These are phyloP conservation scores for Drosophila kurseongensis DNA, from an alignment of 1,140 invertebrate genomes.

Conservation along the genomic window DNA sequence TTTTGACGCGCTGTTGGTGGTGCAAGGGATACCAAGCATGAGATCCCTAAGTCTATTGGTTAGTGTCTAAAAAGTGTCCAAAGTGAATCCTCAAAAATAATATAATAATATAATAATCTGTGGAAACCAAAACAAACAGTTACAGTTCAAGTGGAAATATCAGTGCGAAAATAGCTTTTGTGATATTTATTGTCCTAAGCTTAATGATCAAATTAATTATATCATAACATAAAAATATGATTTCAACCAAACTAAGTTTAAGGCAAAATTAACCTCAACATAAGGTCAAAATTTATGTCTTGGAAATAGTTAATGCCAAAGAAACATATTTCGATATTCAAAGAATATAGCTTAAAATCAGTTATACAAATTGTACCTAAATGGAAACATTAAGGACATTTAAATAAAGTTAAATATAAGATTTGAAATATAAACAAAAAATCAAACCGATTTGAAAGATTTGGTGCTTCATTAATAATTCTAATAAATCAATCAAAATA, in stretches of 20 bases:
- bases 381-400: no score
- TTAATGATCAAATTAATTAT: not conserved
- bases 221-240: not conserved
- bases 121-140: conserved; percentile 15
- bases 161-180: not conserved
- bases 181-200: not conserved
- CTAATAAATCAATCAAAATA: no score
- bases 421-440: no score
- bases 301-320: no score
- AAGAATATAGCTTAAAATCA: no score
- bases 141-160: conserved; percentile 2
- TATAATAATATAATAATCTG: not conserved
- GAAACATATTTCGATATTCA: not conserved
- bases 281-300: conserved; percentile 1
- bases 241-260: not conserved
- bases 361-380: no score
- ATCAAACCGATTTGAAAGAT: not conserved
- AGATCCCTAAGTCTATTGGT: conserved; percentile 84
- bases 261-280: conserved; percentile 8
- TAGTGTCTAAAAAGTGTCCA: conserved; percentile 50
- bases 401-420: no score
- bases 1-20: conserved; percentile 81
- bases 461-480: no score
- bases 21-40: conserved; percentile 81
- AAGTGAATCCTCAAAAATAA: conserved; percentile 25